phyloP scores from a whole-genome alignment of 2,797 vertebrate species.

The Sebastes glaucus region DNA sequence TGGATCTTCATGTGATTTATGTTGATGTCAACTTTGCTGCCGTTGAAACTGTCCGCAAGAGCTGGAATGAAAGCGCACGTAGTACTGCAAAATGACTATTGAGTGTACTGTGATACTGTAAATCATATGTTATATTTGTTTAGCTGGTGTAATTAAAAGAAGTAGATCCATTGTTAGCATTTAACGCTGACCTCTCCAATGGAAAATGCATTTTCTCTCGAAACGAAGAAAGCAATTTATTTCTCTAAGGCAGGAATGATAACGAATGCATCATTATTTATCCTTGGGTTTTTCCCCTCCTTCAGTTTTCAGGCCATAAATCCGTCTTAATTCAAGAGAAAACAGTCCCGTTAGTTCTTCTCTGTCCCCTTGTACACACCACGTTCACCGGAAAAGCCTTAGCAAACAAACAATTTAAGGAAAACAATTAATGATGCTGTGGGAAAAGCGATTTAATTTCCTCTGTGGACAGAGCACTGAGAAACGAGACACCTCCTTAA shows the following conservation, averaged over 20 bases:
- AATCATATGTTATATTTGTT: background rate
- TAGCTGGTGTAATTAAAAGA: constrained; percentile 12
- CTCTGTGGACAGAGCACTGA: constrained; percentile 56
- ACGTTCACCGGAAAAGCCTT: constrained; percentile 69
- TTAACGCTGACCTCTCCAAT: constrained; percentile 32
- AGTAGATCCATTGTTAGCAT: constrained; percentile 16
- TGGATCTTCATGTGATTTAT: background rate
- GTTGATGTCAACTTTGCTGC: background rate
- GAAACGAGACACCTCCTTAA: constrained; percentile 62
- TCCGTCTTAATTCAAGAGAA: constrained; percentile 57
- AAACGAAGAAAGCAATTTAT: constrained; percentile 69
- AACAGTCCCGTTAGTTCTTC: constrained; percentile 51
- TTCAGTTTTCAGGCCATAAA: constrained; percentile 19
- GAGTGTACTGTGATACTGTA: background rate
- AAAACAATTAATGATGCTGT: constrained; percentile 80
- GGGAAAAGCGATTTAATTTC: constrained; percentile 83
- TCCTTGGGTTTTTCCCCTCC: background rate
- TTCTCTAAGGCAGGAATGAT: constrained; percentile 74
- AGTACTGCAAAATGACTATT: background rate
- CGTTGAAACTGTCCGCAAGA: background rate
- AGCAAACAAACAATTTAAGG: constrained; percentile 75
- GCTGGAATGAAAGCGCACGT: background rate
- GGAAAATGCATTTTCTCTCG: constrained; percentile 63
- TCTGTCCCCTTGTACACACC: constrained; percentile 18
- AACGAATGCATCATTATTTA: constrained; percentile 62